Evolutionary conservation across 2,113 vertebrate species (phyloP).

Genomic region (Eira barbara): DNA sequence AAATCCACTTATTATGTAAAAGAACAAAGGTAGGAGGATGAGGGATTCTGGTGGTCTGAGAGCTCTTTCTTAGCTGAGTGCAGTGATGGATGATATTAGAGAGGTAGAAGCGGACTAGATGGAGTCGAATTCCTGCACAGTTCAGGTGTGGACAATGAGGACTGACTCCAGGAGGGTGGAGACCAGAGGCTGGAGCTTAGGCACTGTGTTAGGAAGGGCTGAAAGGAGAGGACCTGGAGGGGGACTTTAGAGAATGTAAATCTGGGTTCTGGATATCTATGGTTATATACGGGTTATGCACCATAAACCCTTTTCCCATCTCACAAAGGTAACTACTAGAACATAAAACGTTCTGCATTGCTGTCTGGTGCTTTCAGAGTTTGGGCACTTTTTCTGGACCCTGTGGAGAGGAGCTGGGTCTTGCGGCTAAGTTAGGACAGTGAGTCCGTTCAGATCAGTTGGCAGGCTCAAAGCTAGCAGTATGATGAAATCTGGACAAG

Average conservation of each 20-base stretch:
- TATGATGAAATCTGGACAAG: background rate
- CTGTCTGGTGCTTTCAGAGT: background rate
- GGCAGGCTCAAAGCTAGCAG: background rate
- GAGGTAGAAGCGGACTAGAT: background rate
- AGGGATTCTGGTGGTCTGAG: background rate
- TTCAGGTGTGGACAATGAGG: background rate
- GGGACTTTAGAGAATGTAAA: background rate
- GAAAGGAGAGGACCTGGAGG: background rate
- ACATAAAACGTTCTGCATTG: background rate
- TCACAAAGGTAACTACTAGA: background rate
- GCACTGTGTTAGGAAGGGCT: background rate
- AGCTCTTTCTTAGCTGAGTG: background rate
- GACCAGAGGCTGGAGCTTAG: background rate
- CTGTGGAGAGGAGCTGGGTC: no score
- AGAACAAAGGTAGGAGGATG: background rate
- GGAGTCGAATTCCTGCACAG: background rate
- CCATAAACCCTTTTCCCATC: background rate
- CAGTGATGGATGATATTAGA: background rate
- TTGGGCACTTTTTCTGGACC: background rate
- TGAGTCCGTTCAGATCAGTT: background rate
- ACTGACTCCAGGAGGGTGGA: background rate
- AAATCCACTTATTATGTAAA: background rate
- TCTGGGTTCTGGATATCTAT: background rate
- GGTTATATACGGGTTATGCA: background rate
- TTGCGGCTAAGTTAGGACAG: background rate